These are phyloP conservation scores for Zootoca vivipara DNA, from an alignment of 2,113 vertebrate genomes.

Conservation along the genomic window DNA sequence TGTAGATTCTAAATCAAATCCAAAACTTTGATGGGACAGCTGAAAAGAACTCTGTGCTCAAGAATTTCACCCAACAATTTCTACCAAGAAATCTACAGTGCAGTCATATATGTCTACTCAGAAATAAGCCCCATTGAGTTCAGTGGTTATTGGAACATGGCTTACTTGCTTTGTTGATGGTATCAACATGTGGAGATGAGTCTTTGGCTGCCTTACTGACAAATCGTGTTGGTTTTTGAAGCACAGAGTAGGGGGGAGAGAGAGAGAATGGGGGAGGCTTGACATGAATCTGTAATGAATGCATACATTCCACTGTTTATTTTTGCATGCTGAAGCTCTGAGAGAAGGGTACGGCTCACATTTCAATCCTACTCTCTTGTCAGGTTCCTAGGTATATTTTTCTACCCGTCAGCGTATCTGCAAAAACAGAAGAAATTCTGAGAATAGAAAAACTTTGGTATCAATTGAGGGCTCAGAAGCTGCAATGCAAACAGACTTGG, in stretches of 20 bases:
- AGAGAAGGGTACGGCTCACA: background rate
- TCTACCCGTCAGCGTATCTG: background rate
- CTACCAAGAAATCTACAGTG: constrained; percentile 18
- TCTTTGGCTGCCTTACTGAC: constrained; percentile 39
- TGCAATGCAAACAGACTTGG: background rate
- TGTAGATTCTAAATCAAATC: background rate
- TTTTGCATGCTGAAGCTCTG: constrained; percentile 36
- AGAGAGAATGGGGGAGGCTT: constrained; percentile 12
- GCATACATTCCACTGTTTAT: constrained; percentile 33
- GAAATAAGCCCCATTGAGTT: background rate
- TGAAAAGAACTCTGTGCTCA: background rate
- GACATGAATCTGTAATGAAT: constrained; percentile 29
- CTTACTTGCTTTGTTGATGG: constrained; percentile 13
- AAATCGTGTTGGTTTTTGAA: background rate
- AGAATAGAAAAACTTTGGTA: background rate
- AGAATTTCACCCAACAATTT: background rate
- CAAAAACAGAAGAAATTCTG: background rate
- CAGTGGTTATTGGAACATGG: background rate
- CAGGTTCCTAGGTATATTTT: background rate
- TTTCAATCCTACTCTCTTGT: constrained; percentile 1
- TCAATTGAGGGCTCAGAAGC: background rate
- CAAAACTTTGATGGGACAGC: background rate
- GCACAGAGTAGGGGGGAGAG: background rate
- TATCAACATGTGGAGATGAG: constrained; percentile 9
- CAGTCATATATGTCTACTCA: background rate